Base-by-base conservation (phyloP, 1,140 invertebrate species). In the Hyles vespertilio region DNA sequence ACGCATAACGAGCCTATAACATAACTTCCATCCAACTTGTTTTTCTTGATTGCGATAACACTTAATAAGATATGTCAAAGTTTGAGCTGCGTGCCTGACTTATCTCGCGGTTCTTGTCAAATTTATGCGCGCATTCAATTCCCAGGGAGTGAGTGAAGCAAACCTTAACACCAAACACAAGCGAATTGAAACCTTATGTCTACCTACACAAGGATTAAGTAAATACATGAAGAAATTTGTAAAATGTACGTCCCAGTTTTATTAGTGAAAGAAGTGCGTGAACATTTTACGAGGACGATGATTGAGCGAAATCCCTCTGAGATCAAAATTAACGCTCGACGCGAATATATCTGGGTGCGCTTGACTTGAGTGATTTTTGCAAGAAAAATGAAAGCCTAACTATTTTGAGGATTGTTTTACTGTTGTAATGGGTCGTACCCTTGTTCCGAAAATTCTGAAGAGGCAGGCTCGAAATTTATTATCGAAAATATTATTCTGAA, bases 271-370 rank as follows among this genome's bases (percentile, higher is more conserved):
- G 22, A 48, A 48, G 22, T 48, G n/a, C 57, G 57, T 59, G 51
- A 59, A 52, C 49, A 51, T 52, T 60, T 60, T 54, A 60, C 47
- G 52, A 54, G 32, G 52, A 55, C 34, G 58, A 60, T 60, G 58
- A 60, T 60, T 49, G 51, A 54, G 46, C 58, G 47, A 51, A 40
- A 60, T 54, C 58, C 58, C 51, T 51, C 58, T 54, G 58, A 54
- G 58, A 60, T 60, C 22, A 34, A 54, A 60, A 60, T 60, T 53
- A 58, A 59, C 56, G 55, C 52, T 48, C 47, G n/a, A 48, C 47
- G 47, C 44, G 7, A 46, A 46, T 46, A 9, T 48, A 48, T 11
- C 10, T 48, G 6, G 22, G 22, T 11, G 47, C n/a, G 47, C 22
- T 48, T 12, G 10, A 48, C 47, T 48, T 40, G 36, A 8, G 5